phyloP scores from a whole-genome alignment of 92 coral and sea anemone genomes.

The Epizoanthus fatuus region DNA sequence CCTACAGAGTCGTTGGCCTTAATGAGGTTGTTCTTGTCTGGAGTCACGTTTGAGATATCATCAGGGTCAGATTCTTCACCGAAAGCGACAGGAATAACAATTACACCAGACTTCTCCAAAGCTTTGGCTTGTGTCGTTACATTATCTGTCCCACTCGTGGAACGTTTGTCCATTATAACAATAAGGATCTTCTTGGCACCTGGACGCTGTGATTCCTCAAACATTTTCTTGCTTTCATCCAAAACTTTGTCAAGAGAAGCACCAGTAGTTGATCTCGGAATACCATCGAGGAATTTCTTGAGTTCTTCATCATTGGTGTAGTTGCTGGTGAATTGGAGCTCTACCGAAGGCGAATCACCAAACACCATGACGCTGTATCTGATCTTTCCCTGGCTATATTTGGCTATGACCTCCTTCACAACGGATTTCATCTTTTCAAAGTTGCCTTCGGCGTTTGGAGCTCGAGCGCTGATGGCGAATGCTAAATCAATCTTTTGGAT shows the following conservation, averaged over 20 bases:
- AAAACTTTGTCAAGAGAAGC: slow-evolving; percentile 75
- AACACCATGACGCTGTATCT: slow-evolving; percentile 78
- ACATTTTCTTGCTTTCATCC: slow-evolving; percentile 65
- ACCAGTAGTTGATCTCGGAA: slow-evolving; percentile 67
- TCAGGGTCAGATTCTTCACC: slow-evolving; percentile 73
- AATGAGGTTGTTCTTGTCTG: slow-evolving; percentile 70
- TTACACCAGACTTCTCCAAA: slow-evolving; percentile 62
- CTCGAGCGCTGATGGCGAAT: slow-evolving; percentile 84
- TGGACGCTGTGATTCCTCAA: slow-evolving; percentile 68
- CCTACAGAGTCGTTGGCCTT: slow-evolving; percentile 58
- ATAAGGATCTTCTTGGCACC: slow-evolving; percentile 80
- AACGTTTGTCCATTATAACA: slow-evolving; percentile 66
- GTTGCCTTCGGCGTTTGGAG: slow-evolving; percentile 50
- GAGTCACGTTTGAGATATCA: slow-evolving; percentile 66
- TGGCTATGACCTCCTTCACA: slow-evolving; percentile 67
- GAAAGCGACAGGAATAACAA: slow-evolving; percentile 76
- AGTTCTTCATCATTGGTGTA: slow-evolving; percentile 50
- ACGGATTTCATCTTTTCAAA: slow-evolving; percentile 83
- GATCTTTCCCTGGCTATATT: slow-evolving; percentile 72
- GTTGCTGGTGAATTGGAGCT: slow-evolving; percentile 52
- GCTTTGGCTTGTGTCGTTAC: slow-evolving; percentile 34
- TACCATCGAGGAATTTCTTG: slow-evolving; percentile 48
- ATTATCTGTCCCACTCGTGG: slow-evolving; percentile 26
- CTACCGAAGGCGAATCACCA: slow-evolving; percentile 59
- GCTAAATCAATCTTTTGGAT: slow-evolving; percentile 68